Evolutionary conservation across 2,888 invertebrate genomes (phyloP), one percentile per base, ranked within the genome.

Genomic region (Brenthis ino): DNA sequence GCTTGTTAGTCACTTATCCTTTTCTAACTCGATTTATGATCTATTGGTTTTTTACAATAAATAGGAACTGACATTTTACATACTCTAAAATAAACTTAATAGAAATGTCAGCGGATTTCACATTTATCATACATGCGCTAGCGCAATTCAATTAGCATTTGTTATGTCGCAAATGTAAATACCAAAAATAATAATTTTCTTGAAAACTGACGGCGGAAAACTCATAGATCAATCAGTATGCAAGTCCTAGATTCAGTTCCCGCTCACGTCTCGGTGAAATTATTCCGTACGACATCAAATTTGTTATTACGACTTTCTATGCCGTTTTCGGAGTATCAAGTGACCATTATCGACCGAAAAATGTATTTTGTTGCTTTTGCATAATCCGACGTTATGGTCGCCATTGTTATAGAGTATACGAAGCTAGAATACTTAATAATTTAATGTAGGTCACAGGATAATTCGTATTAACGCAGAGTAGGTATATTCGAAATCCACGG

Each of bases 251-350:
- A 80, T 85, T 84, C 77, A 80, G 79, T 80, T 83, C 85, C 88
- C 79, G 85, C 81, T 85, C 87, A 89, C 88, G 89, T 88, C 77
- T 79, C 77, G 73, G 83, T 84, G 83, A 87, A 87, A 88, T 90
- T 88, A 81, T 76, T 81, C 82, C 80, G 82, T 80, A 78, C 66
- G 60, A 55, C 81, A 78, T 84, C 83, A 84, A 86, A 85, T 84
- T 80, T 84, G 77, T 82, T 88, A 87, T 84, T 84, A 84, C 81
- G 77, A 84, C 91, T 92, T 92, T 91, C 91, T 88, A 86, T 77
- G 74, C 86, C 86, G 76, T 84, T 88, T 89, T 85, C 73, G 87
- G 83, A 78, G 74, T 78, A 83, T 79, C 76, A 76, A 75, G 74
- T 77, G 79, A 83, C 83, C 81, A 79, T 79, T 77, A 79, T 75